phyloP scores from a whole-genome alignment of 2,888 invertebrate genomes.

The Pyrrhia umbra region DNA sequence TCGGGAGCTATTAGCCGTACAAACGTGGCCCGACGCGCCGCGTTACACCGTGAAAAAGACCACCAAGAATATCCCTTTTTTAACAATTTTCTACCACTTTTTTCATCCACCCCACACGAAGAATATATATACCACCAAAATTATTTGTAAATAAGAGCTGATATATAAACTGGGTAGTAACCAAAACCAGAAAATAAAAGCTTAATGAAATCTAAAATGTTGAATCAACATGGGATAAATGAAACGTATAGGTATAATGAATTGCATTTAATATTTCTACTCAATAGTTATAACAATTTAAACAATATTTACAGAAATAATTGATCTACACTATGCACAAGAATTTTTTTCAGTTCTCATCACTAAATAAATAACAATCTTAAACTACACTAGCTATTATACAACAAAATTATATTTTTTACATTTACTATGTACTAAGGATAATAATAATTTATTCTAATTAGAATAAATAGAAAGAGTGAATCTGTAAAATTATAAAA shows the following conservation, averaged over 20 bases:
- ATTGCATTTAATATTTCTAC: constrained; percentile 80
- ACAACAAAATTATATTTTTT: constrained; percentile 66
- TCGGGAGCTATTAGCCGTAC: constrained; percentile 84
- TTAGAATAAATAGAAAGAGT: constrained; percentile 30
- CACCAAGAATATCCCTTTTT: constrained; percentile 83
- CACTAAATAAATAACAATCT: constrained; percentile 85
- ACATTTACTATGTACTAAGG: constrained; percentile 44
- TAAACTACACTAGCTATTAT: constrained; percentile 63
- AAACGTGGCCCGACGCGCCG: constrained; percentile 80
- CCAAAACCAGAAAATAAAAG: not conserved
- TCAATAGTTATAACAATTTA: constrained; percentile 79
- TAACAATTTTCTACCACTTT: constrained; percentile 72
- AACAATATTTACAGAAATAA: constrained; percentile 85
- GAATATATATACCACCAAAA: constrained; percentile 51
- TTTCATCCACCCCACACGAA: constrained; percentile 82
- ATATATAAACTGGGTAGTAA: not conserved
- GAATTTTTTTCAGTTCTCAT: constrained; percentile 72
- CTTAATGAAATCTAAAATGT: not conserved
- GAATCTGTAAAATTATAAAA: constrained; percentile 14
- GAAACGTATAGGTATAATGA: constrained; percentile 64
- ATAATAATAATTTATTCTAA: constrained; percentile 29
- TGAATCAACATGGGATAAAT: constrained; percentile 38
- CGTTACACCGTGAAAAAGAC: constrained; percentile 87
- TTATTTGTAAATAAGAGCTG: not conserved
- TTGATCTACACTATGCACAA: constrained; percentile 76